Evolutionary conservation across 2,113 vertebrate genomes (phyloP).

Genomic region (Eurypyga helias): DNA sequence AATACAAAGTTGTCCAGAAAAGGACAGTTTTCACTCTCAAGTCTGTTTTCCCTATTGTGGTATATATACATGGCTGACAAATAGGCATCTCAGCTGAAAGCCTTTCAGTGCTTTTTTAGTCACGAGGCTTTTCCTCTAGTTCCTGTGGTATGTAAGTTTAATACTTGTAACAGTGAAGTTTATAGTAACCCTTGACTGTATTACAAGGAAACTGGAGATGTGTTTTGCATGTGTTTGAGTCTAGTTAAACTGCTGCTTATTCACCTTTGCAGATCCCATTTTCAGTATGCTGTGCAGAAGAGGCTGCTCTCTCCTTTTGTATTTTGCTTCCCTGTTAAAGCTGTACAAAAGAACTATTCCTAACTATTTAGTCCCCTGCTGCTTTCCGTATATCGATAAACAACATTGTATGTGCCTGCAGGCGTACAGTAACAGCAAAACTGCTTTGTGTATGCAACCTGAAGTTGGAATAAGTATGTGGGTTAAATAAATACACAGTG

Average conservation of each 20-base stretch:
- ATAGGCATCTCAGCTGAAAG: background rate
- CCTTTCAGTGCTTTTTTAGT: background rate
- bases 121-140: background rate
- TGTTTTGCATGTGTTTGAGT: background rate
- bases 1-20: background rate
- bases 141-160: background rate
- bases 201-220: background rate
- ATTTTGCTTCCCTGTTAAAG: background rate
- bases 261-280: background rate
- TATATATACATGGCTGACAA: background rate
- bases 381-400: background rate
- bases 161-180: background rate
- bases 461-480: background rate
- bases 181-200: background rate
- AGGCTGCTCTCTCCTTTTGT: background rate
- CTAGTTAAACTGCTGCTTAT: background rate
- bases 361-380: background rate
- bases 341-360: background rate
- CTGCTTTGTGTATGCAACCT: background rate
- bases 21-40: background rate
- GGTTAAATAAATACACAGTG: slow-evolving; percentile 17
- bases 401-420: background rate
- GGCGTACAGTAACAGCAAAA: background rate
- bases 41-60: background rate
- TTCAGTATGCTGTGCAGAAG: background rate